These are phyloP conservation scores for Paedocypris sp. DNA, from an alignment of 2,113 vertebrate genomes.

Conservation along the genomic window DNA sequence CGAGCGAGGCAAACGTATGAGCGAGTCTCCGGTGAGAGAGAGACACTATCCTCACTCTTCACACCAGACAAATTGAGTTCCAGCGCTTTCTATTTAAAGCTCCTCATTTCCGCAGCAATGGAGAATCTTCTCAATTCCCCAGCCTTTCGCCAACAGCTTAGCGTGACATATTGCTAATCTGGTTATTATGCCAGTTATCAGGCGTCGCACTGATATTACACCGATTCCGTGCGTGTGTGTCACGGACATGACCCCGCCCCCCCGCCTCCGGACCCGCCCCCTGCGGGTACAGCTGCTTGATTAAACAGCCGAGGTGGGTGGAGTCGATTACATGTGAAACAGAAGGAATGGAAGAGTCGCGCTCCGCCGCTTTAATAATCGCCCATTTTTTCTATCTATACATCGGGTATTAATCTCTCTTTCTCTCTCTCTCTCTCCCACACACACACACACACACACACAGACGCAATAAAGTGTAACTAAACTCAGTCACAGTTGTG, in stretches of 20 bases:
- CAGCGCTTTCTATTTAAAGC: constrained; percentile 63
- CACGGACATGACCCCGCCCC: constrained; percentile 52
- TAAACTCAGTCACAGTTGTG: no score
- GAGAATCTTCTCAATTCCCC: constrained; percentile 57
- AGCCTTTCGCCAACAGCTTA: constrained; percentile 61
- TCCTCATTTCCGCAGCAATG: constrained; percentile 55
- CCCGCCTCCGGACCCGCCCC: constrained; percentile 51
- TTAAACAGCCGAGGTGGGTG: constrained; percentile 51
- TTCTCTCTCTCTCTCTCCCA: no score
- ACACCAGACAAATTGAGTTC: constrained; percentile 59
- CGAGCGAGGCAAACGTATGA: background rate
- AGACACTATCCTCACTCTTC: constrained; percentile 39
- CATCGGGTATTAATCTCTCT: background rate
- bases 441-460: no score
- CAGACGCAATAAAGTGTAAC: no score
- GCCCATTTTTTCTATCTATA: background rate
- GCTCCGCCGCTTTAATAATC: background rate
- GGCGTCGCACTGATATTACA: constrained; percentile 54
- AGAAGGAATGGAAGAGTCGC: constrained; percentile 16
- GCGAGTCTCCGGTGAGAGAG: constrained; percentile 15
- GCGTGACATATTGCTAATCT: constrained; percentile 66
- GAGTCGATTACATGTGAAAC: constrained; percentile 45
- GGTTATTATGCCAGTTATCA: constrained; percentile 68
- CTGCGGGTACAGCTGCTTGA: constrained; percentile 59
- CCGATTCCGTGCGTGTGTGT: constrained; percentile 49